Conservation (phyloP, 30 jellyfish, hydroid and myxozoan species). For the Aurelia sp. region DNA sequence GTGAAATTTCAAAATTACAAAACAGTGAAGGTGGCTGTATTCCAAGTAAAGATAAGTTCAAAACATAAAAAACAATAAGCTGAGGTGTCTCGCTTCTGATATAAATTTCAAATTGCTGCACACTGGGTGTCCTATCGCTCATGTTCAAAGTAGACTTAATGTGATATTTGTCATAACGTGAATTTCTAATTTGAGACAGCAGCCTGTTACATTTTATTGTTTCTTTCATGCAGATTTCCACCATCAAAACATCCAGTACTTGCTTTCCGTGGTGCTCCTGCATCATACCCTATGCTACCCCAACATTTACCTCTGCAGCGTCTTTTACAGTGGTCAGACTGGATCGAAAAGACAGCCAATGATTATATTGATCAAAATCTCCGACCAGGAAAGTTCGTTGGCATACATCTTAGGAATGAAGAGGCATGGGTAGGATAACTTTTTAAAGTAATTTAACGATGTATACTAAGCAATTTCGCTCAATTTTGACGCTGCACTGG, state of each 20-base stretch:
- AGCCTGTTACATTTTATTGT: background rate
- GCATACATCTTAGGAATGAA: constrained; percentile 65
- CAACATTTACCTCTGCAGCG: constrained; percentile 34
- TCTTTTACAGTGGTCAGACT: constrained; percentile 30
- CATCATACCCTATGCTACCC: constrained; percentile 46
- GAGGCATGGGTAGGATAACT: constrained; percentile 38
- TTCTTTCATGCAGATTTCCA: constrained; percentile 40
- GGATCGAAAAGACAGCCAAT: constrained; percentile 32
- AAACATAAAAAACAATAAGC: too few relatives aligned
- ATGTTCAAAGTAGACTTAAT: too few relatives aligned
- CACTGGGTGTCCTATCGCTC: too few relatives aligned
- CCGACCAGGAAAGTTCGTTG: constrained; percentile 60
- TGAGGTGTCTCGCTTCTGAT: too few relatives aligned
- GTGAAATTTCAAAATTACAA: too few relatives aligned
- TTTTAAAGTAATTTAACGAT: too few relatives aligned
- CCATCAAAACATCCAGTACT: constrained; percentile 63
- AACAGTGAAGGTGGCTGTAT: too few relatives aligned
- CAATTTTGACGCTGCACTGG: too few relatives aligned
- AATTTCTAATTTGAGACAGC: background rate
- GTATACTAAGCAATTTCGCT: too few relatives aligned
- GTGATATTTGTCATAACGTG: too few relatives aligned
- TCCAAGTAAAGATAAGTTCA: too few relatives aligned
- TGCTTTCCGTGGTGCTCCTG: constrained; percentile 82
- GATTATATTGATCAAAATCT: constrained; percentile 17
- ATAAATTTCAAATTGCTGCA: too few relatives aligned